Base-by-base conservation (phyloP, 2,113 vertebrate genomes). In the Platysteira castanea region DNA sequence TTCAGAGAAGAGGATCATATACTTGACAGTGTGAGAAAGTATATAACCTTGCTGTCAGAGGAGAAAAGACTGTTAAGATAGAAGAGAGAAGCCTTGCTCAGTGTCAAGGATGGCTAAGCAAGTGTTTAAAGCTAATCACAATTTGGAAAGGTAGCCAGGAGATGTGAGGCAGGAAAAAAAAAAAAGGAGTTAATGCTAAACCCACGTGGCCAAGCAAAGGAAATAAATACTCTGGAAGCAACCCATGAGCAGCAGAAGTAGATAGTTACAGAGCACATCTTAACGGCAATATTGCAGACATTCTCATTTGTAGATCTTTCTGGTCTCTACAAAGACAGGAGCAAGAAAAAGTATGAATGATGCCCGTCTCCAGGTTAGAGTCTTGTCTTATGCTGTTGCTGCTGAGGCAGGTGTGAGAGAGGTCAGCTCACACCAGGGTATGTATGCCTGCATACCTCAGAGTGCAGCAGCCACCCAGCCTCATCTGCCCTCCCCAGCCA, bases 41-140 rank as follows among this genome's bases (percentile, higher is more conserved):
- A 83, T 37, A 85, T 69, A 93, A 91, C 54, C 50, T 83, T 90
- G 57, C 53, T 90, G 59, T 88, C 54, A 93, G 57, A 94, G 49
- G 35, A 89, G 37, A 63, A 68, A 77, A 76, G 75, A 35, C 28
- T 65, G 15, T 39, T 79, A 68, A 85, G n/a, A 60, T 3, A 52
- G 78, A 94, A 68, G 35, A 81, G 84, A 80, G 35, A 81, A 88
- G 37, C 52, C 64, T 89, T 78, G 61, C 53, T 91, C 74, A 75
- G 76, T 17, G 2, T 92, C 79, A 90, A 52, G 87, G 78, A 78
- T 87, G 79, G 65, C 60, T 96, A 79, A 90, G 46, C 68, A 93
- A 79, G 67, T 28, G 15, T 50, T 92, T 87, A 78, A 94, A 96
- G 35, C 63, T 90, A 83, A 88, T 84, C 31, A 2, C 21, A 49